Evolutionary conservation across 2,797 vertebrate genomes (phyloP), one percentile per base, ranked within the genome.

Genomic region (Apogon hyalosoma): DNA sequence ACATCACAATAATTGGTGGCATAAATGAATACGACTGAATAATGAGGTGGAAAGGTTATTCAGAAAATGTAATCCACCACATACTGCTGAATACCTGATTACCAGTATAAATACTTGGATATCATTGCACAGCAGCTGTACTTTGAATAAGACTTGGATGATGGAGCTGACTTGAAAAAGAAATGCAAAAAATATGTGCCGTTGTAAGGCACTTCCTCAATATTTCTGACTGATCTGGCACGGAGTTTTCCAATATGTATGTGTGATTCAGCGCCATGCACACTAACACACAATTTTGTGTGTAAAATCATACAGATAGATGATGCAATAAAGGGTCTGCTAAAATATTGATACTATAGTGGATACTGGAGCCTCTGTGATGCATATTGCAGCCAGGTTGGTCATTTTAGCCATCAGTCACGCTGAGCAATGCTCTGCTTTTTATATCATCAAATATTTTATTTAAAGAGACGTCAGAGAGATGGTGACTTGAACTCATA

Each of bases 21-120:
- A 84, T 84, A 70, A 80, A 85, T 87, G 65, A 80, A 86, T 81
- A 74, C 47, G 73, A 65, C 48, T 64, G 75, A 71, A 87, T 84
- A 81, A 84, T 72, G 50, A 54, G 43, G 64, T 59, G 48, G 70
- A 49, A 65, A 82, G 77, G 75, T 80, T 69, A 71, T 19, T 47
- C 36, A 77, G 48, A 51, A 52, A 53, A 55, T 66, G 16, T n/a
- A 50, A 28, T 60, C 4, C 1, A 43, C 31, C 18, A 52, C 65
- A 12, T 63, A 14, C 52, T 48, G 31, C 15, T 24, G 65, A 75
- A 71, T 64, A 80, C 21, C 42, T 71, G 42, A 73, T 58, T 36
- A 40, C 21, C 24, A 2, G 6, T 11, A 43, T 18, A 33, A 14
- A 48, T 24, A 58, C 16, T 31, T 10, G 36, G 8, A 54, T 7